Evolutionary conservation across 1,140 invertebrate species (phyloP), one percentile per base, ranked within the genome.

Genomic region (Hormaphis cornu): DNA sequence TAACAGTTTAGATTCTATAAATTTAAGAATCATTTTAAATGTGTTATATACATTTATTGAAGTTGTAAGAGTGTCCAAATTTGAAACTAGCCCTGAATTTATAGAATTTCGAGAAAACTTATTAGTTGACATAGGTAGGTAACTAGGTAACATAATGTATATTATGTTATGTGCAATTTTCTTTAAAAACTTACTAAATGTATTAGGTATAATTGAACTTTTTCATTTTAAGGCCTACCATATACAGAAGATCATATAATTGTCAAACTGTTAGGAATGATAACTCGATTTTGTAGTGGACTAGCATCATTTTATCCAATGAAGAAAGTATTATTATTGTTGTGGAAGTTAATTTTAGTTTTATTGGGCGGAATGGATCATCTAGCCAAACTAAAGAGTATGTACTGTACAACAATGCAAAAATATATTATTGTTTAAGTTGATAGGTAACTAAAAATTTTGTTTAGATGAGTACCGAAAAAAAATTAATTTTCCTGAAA

Each of bases 241-340:
- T 33, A 48, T 66, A 50, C 61, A 30, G 61, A 66, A 66, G 61
- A 66, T 2, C 61, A 66, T 48, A 10, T 66, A 14, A 86, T 89
- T 14, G 86, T 97, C 3, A 93, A 94, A 75, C 80, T 98, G 69
- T 83, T 98, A 52, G 61, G 88, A 72, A 95, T 98, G 94, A 90
- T 97, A 8, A 95, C 92, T 20, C 85, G 87, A 73, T 95, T 97
- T 77, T 98, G 95, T 80, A 93, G 91, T 75, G 94, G 94, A 1
- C 87, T 88, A 44, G 90, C 92, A 12, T 91, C 94, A 50, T 93
- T 97, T 81, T 97, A 96, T 81, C 95, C 95, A 16, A 97, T 98
- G 85, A 97, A 96, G 78, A 98, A 98, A 82, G 90, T 98, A 61
- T 80, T 98, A 28, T 79, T 98, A n/a, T 79, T 98, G 2, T 77